Conservation (phyloP, 2,888 invertebrate species). For the Carpatolechia fugitivella region DNA sequence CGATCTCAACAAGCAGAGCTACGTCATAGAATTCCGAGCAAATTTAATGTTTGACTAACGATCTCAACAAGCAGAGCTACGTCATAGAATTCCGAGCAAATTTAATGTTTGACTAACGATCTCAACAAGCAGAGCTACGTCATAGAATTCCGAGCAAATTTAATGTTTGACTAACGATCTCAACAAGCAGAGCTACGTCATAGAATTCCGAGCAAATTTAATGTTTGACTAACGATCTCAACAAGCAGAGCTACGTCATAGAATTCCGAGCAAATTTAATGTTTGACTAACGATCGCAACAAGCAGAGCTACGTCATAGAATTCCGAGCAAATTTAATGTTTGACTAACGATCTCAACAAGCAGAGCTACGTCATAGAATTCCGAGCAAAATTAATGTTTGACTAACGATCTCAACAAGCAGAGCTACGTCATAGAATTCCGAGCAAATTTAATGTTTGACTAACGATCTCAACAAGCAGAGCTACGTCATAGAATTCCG, state of each 20-base stretch:
- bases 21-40: constrained; percentile 33
- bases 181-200: constrained; percentile 17
- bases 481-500: constrained; percentile 30
- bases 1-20: constrained; percentile 1
- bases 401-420: not conserved
- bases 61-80: not conserved
- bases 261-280: constrained; percentile 34
- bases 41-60: constrained; percentile 23
- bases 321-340: constrained; percentile 32
- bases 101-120: constrained; percentile 18
- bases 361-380: constrained; percentile 28
- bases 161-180: constrained; percentile 8
- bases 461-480: constrained; percentile 1
- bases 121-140: constrained; percentile 10
- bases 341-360: not conserved
- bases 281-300: not conserved
- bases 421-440: constrained; percentile 30
- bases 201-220: constrained; percentile 36
- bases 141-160: constrained; percentile 36
- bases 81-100: constrained; percentile 35
- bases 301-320: constrained; percentile 25
- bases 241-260: constrained; percentile 21
- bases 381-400: constrained; percentile 29
- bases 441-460: constrained; percentile 27
- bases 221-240: not conserved